Percentiles rank a stretch among this genome's conserved stretches.
These are phyloP conservation scores for Aricia artaxerxes DNA, from an alignment of 2,888 invertebrate genomes.

Conservation along the genomic window DNA sequence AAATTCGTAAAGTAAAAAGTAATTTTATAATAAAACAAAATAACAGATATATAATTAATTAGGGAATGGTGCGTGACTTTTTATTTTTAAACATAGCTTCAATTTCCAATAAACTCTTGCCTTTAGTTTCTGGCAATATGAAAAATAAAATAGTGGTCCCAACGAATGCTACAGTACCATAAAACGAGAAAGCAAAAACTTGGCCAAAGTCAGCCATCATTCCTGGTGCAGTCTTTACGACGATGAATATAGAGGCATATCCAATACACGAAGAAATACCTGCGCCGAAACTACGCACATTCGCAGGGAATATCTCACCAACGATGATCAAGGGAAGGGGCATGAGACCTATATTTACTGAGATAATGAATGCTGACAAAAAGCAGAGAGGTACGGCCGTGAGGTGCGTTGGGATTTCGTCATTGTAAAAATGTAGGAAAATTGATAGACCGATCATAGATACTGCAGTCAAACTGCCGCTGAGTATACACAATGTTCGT, in stretches of 20 bases:
- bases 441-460: constrained; percentile 27
- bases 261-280: constrained; percentile 22
- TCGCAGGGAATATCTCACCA: constrained; percentile 17
- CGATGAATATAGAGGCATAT: constrained; percentile 24
- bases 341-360: constrained; percentile 27
- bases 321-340: constrained; percentile 21
- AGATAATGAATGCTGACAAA: constrained; percentile 26
- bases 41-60: not conserved
- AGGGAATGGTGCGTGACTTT: not conserved
- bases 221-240: constrained; percentile 23
- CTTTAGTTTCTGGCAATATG: constrained; percentile 24
- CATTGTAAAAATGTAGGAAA: constrained; percentile 18
- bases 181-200: constrained; percentile 23
- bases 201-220: constrained; percentile 23
- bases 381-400: constrained; percentile 23
- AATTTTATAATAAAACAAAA: not conserved
- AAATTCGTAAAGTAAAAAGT: not conserved
- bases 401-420: constrained; percentile 8
- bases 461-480: constrained; percentile 20
- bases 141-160: constrained; percentile 20
- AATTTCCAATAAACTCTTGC: constrained; percentile 24
- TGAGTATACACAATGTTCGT: constrained; percentile 22
- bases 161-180: constrained; percentile 26
- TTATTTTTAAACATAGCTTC: constrained; percentile 3
- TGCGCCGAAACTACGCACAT: constrained; percentile 25